Conservation (phyloP, 2,888 invertebrate species). For the Xanthia togata region DNA sequence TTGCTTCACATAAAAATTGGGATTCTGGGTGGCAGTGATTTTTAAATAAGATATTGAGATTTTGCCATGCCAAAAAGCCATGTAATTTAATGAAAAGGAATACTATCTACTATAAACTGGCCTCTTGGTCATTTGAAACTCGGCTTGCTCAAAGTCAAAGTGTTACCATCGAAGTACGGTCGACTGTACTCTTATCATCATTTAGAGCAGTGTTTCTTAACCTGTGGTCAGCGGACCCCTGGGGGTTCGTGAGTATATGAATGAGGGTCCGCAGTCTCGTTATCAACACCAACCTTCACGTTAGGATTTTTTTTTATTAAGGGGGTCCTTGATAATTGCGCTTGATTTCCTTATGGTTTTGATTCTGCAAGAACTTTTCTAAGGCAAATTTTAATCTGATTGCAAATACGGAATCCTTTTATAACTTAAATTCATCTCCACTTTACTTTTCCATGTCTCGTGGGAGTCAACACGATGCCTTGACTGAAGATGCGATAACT, state of each 20-base stretch:
- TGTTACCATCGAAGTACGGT: not conserved
- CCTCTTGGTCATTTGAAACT: not conserved
- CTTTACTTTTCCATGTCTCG: slow-evolving; percentile 51
- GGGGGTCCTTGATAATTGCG: too few species aligned
- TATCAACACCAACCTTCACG: too few species aligned
- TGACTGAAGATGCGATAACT: slow-evolving; percentile 63
- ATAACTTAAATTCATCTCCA: slow-evolving; percentile 21
- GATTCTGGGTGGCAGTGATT: slow-evolving; percentile 20
- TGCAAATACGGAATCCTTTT: not conserved
- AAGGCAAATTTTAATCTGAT: not conserved
- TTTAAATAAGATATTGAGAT: slow-evolving; percentile 15
- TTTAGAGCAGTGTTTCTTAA: not conserved
- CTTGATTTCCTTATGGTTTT: not conserved
- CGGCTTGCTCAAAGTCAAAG: not conserved
- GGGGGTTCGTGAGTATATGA: too few species aligned
- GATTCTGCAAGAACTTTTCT: not conserved
- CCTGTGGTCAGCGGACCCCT: too few species aligned
- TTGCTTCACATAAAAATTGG: slow-evolving; percentile 25
- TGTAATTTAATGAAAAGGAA: slow-evolving; percentile 11
- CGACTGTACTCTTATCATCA: not conserved
- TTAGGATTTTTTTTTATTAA: too few species aligned
- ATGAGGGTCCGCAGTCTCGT: too few species aligned
- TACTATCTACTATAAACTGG: too few species aligned
- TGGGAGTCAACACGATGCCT: slow-evolving; percentile 62
- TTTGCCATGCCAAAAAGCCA: slow-evolving; percentile 7